A percentile compares a stretch with the other conserved stretches of the same genome.
phyloP scores from a whole-genome alignment of 2,797 vertebrate genomes.

The Acrossocheilus wenchowensis region DNA sequence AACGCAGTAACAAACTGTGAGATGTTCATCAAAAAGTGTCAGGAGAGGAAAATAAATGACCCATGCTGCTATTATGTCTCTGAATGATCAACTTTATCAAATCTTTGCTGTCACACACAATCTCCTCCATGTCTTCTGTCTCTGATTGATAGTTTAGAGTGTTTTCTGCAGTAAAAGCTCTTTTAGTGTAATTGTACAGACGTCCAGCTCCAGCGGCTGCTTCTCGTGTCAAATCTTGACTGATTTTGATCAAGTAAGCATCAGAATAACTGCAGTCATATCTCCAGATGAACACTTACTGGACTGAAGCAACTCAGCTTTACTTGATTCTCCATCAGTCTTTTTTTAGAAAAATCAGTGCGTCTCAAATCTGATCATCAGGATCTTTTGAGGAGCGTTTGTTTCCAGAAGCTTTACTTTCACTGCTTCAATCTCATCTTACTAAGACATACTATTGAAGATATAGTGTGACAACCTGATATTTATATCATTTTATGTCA shows the following conservation, averaged over 20 bases:
- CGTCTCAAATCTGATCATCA: too few species aligned
- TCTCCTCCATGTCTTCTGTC: too few species aligned
- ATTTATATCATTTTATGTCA: neutral
- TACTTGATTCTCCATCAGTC: too few species aligned
- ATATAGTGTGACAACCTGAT: neutral
- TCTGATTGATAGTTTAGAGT: neutral
- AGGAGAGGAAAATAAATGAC: too few species aligned
- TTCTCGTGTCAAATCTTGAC: neutral
- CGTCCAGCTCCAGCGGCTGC: neutral
- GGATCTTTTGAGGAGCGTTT: too few species aligned
- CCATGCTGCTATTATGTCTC: too few species aligned
- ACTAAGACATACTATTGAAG: neutral
- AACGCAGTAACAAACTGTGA: neutral
- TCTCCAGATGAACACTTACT: neutral
- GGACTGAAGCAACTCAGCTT: too few species aligned
- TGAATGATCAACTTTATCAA: too few species aligned
- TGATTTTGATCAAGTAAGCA: neutral
- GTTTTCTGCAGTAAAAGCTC: neutral
- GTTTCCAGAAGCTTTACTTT: too few species aligned
- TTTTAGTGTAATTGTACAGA: neutral
- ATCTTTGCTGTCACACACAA: too few species aligned
- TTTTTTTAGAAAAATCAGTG: too few species aligned
- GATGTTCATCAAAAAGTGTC: too few species aligned
- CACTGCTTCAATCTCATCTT: neutral
- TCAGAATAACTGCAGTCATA: neutral